Base-by-base conservation (phyloP, 2,113 vertebrate species). In the Spea bombifrons region DNA sequence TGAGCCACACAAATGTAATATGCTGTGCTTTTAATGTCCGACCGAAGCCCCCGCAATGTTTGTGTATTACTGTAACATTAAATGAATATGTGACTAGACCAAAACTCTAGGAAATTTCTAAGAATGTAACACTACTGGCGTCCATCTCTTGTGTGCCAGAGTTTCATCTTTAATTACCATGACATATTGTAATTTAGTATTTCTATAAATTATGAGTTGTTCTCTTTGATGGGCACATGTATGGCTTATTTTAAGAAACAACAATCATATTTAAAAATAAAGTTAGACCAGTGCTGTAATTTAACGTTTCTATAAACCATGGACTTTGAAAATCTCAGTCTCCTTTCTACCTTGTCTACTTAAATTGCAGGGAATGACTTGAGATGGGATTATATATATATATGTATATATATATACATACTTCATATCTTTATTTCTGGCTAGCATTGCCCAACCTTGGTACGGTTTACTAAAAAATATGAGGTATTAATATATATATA, bases 131-230 rank as follows among this genome's bases (percentile, higher is more conserved):
- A 9, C 4, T 59, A 13, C 4, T 59, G 10, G 10, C 7, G 9
- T 12, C 12, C 55, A 13, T 59, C 4, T 12, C 2, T 59, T 59
- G 55, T 13, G 55, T 9, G 4, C 55, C 3, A 12, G 55, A 13
- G 10, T 59, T 59, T 13, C 4, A 59, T 44, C 30, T 75, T 17
- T 75, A 53, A 66, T 75, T 66, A 53, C 4, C 55, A 12, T 52
- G 44, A 15, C 43, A 68, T 76, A 55, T 57, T 46, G 49, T 47
- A n/a, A 67, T 57, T 68, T 76, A 50, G 44, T n/a, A 68, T 48
- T 55, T 44, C 5, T 13, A 53, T 65, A 65, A 46, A 49, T 66
- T 43, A 53, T 44, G 43, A 8, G 7, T 55, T 67, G 15, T 7
- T 45, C 53, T n/a, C 15, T 68, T 68, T 68, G 65, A 75, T 17